Evolutionary conservation across 2,888 invertebrate species (phyloP).

Genomic region (Metellina segmentata): DNA sequence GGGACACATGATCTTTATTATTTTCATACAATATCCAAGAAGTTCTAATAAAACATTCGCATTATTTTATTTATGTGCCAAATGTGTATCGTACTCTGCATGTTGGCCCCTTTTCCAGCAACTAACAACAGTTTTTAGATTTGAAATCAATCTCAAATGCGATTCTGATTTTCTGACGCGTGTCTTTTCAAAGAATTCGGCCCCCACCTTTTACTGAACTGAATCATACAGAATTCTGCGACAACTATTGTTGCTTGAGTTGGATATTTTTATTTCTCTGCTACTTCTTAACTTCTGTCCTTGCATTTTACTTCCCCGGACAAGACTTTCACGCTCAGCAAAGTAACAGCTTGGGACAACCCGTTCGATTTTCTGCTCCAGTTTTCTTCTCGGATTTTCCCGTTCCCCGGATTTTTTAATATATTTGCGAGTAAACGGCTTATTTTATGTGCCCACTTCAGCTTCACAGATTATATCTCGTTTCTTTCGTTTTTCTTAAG

Average conservation of each 20-base stretch:
- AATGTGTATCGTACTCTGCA: too few species aligned
- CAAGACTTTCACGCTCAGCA: neutral
- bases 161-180: too few species aligned
- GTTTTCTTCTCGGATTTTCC: neutral
- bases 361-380: conserved; percentile 44
- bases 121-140: too few species aligned
- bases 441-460: conserved; percentile 42
- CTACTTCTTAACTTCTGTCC: conserved; percentile 8
- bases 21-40: too few species aligned
- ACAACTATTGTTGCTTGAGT: neutral
- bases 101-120: too few species aligned
- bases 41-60: too few species aligned
- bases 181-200: too few species aligned
- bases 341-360: conserved; percentile 10
- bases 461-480: neutral
- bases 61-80: too few species aligned
- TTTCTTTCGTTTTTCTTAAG: neutral
- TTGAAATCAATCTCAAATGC: too few species aligned
- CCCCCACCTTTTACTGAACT: too few species aligned
- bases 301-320: neutral
- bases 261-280: neutral
- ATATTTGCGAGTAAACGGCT: conserved; percentile 42
- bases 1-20: too few species aligned
- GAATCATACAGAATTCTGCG: too few species aligned
- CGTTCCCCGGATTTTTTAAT: conserved; percentile 21